These are phyloP conservation scores for Notothenia coriiceps DNA, from an alignment of 2,113 vertebrate genomes.

Conservation along the genomic window DNA sequence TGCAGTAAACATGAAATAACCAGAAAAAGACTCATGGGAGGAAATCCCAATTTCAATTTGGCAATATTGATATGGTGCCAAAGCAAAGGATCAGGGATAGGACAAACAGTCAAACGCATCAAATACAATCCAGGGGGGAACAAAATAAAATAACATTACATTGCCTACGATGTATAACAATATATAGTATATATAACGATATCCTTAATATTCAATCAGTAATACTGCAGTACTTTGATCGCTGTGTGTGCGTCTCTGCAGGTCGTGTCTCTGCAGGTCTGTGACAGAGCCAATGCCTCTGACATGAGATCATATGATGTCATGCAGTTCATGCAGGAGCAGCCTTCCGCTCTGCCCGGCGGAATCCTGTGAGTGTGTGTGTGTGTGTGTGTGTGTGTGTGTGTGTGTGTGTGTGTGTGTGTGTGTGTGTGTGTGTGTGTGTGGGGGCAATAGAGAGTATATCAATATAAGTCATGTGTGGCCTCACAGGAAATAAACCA, in stretches of 20 bases:
- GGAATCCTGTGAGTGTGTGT: slow-evolving; percentile 29
- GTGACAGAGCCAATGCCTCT: slow-evolving; percentile 76
- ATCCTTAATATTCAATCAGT: no score
- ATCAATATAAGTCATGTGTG: neutral
- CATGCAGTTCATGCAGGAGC: slow-evolving; percentile 72
- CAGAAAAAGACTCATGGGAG: neutral
- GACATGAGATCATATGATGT: slow-evolving; percentile 87
- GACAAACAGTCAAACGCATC: no score
- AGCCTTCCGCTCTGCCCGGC: slow-evolving; percentile 36
- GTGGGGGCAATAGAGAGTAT: slow-evolving; percentile 17
- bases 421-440: slow-evolving; percentile 18
- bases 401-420: slow-evolving; percentile 9
- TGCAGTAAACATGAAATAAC: neutral
- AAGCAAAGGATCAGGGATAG: slow-evolving; percentile 6
- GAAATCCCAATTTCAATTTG: neutral
- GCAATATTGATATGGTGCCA: slow-evolving; percentile 23
- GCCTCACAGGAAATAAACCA: neutral
- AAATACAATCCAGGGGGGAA: neutral
- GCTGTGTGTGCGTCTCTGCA: slow-evolving; percentile 21
- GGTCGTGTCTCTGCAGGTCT: slow-evolving; percentile 71
- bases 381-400: slow-evolving; percentile 35
- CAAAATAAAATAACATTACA: neutral
- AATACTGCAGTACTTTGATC: neutral
- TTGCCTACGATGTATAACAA: no score
- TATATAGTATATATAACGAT: no score